Evolutionary conservation across 2,888 invertebrate genomes (phyloP), one percentile per base, ranked within the genome.

Genomic region (Atrina japonica): DNA sequence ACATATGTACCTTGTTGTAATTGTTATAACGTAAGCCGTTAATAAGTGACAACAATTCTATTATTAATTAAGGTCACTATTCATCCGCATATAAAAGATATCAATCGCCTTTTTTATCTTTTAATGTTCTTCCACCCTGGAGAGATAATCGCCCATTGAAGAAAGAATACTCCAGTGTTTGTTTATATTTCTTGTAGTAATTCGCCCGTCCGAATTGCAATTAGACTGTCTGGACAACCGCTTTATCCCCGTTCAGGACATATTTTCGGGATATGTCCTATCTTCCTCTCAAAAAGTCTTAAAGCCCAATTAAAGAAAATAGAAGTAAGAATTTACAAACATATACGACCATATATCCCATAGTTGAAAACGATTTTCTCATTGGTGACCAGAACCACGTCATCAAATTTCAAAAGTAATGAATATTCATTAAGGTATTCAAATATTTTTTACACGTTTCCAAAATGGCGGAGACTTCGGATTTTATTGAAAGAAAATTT

Each of bases 201-300:
- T 35, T 23, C 53, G 47, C 68, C 52, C 52, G 53, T 18, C 66
- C 55, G 50, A 70, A 76, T 73, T 76, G 76, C 76, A 76, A 76
- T 76, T 73, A 71, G 29, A 41, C 3, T 53, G 78, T 78, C 78
- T 73, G 30, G 60, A 16, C 40, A 25, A 35, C 35, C 25, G 40
- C 29, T 66, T 66, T 66, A 66, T 66, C 66, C 66, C 18, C 21
- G 35, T 9, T 66, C 43, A 49, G 58, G 66, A 66, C 66, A 66
- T 6, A 35, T 35, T 40, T 30, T 56, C 14, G 11, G 35, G 35
- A 35, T 35, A 35, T 35, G 11, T 11, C 5, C 11, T 35, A 5
- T 35, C 35, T 7, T 35, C 35, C 35, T 35, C 5, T 35, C n/a
- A n/a, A n/a, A n/a, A n/a, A n/a, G n/a, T n/a, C n/a, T n/a, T n/a